Evolutionary conservation across 2,113 vertebrate species (phyloP), one percentile per base, ranked within the genome.

Genomic region (Poicephalus gulielmi): DNA sequence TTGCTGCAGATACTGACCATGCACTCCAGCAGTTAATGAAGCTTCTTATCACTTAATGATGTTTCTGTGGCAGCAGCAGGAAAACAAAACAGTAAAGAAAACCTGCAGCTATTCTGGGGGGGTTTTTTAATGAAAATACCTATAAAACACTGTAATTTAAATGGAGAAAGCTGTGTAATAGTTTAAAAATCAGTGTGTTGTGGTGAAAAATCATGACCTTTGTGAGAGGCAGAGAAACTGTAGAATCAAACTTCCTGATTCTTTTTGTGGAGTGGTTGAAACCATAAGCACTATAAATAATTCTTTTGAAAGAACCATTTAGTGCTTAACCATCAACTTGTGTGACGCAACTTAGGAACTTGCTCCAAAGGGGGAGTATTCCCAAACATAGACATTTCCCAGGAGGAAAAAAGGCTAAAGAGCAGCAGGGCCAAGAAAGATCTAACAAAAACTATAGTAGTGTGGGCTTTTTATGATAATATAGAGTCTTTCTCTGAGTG

Each of bases 331-430:
- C 74, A 92, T 88, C 74, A 73, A 7, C 64, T 76, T 69, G 57
- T 28, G 88, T 87, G 95, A 92, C 5, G 15, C 74, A 83, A 43
- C 70, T 91, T 85, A 89, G 73, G 88, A 95, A 70, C 83, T 84
- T 91, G 59, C 74, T 94, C 86, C 88, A 69, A 69, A 87, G 92
- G 83, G 81, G 81, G 66, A 94, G 63, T 94, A 92, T 92, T 89
- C 91, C 86, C 88, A 96, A 94, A 96, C 86, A 84, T 35, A 97
- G 88, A 15, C 81, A 76, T 94, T 96, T 94, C 90, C 94, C 85
- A 90, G 49, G 86, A 92, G 80, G 12, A 69, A 63, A 82, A 86
- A 81, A 53, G 74, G 63, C 77, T 90, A 64, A 91, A 93, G 70
- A 84, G 59, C 81, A 91, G 31, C 74, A 77, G 63, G 87, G 83